These are phyloP conservation scores for Tetragonula carbonaria DNA, from an alignment of 2,888 invertebrate genomes.

Conservation along the genomic window DNA sequence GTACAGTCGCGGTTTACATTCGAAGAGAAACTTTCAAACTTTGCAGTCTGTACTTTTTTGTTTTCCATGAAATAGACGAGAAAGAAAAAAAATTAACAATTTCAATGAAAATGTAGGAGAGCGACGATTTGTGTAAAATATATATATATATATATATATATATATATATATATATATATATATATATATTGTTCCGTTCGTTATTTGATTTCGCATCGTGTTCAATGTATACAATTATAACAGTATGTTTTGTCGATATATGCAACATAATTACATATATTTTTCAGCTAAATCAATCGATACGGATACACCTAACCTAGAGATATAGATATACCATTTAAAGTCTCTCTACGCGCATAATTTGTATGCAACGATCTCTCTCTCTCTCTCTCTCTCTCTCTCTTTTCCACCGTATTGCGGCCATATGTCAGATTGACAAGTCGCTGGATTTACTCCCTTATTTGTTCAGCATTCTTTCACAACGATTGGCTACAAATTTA, in stretches of 20 bases:
- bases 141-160: too few relatives aligned
- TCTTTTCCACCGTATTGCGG: background rate
- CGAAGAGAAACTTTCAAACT: background rate
- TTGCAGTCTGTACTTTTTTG: background rate
- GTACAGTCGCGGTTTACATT: background rate
- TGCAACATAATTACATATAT: background rate
- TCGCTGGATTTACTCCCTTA: conserved; percentile 43
- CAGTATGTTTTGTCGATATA: background rate
- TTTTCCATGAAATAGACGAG: background rate
- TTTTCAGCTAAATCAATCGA: background rate
- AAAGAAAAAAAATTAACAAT: background rate
- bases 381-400: background rate
- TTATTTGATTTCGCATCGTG: conserved; percentile 14
- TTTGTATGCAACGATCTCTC: conserved; percentile 34
- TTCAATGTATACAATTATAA: too few relatives aligned
- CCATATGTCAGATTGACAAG: conserved; percentile 28
- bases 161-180: too few relatives aligned
- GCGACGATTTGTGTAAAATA: background rate
- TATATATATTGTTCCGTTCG: background rate
- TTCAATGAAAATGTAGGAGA: background rate
- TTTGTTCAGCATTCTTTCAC: conserved; percentile 45
- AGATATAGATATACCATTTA: too few relatives aligned
- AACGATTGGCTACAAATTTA: conserved; percentile 39
- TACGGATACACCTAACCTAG: background rate
- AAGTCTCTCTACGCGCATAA: background rate